These are phyloP conservation scores for Halisarca cf. caerulea DNA, from an alignment of 37 sponge, comb jelly and placozoan species.

Conservation along the genomic window DNA sequence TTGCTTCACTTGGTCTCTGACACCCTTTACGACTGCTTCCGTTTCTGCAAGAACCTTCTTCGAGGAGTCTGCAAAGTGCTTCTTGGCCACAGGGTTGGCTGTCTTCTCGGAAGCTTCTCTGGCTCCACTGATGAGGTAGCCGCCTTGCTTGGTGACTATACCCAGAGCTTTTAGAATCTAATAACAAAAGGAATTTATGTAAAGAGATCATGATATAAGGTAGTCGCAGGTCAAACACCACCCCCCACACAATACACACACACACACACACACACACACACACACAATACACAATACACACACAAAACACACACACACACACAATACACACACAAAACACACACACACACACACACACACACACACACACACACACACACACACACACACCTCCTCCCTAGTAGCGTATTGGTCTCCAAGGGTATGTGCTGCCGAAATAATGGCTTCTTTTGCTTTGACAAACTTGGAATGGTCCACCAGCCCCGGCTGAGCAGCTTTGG, in stretches of 20 bases:
- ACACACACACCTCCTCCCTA: slow-evolving; percentile 36
- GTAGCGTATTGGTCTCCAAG: slow-evolving; percentile 40
- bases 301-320: not conserved
- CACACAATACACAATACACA: too few relatives aligned
- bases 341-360: too few relatives aligned
- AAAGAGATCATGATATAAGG: not conserved
- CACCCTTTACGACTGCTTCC: slow-evolving; percentile 28
- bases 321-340: too few relatives aligned
- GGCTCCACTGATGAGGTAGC: slow-evolving; percentile 19
- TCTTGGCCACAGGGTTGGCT: slow-evolving; percentile 48
- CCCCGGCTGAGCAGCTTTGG: slow-evolving; percentile 41
- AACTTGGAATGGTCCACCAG: slow-evolving; percentile 57
- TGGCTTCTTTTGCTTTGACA: slow-evolving; percentile 41
- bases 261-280: too few relatives aligned
- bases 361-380: too few relatives aligned
- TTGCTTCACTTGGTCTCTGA: slow-evolving; percentile 26
- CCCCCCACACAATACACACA: too few relatives aligned
- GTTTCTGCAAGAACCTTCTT: slow-evolving; percentile 21
- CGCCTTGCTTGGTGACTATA: slow-evolving; percentile 26
- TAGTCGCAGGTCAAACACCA: too few relatives aligned
- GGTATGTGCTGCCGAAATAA: slow-evolving; percentile 35
- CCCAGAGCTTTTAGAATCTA: slow-evolving; percentile 41
- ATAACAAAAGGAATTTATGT: not conserved
- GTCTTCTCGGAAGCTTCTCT: slow-evolving; percentile 43
- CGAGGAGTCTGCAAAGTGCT: slow-evolving; percentile 36